Base-by-base conservation (phyloP, 2,888 invertebrate genomes). In the Zele albiditarsus region DNA sequence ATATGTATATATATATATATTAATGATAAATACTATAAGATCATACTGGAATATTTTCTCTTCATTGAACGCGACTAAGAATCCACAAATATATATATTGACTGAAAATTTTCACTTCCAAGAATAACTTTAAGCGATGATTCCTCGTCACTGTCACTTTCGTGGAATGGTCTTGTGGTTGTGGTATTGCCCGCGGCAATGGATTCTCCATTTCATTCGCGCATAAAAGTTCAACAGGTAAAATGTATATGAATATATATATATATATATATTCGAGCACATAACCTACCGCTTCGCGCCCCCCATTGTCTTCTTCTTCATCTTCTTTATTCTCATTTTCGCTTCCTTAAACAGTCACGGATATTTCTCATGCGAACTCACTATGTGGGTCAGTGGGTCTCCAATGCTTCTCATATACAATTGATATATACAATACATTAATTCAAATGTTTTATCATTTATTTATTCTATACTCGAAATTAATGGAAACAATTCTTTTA, bases 361-460 rank as follows among this genome's bases (percentile, higher is more conserved):
- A 57, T 28, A 33, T 14, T 67, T 63, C 65, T 71, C 23, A 23
- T n/a, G 42, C 25, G 0, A 3, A 10, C 53, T 38, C 33, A 57
- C 53, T 42, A 70, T 74, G 65, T 70, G 53, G 63, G 74, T 58
- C 74, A 70, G 74, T 74, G 74, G 74, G 70, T 65, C 74, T 70
- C 28, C 20, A 46, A n/a, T 46, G 6, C 4, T 46, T 46, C 16
- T 14, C 16, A n/a, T 46, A 14, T 5, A 42, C 42, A 42, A 42
- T 42, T 42, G 12, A 42, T 42, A 42, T 42, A 46, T 46, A 46
- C 46, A 46, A 46, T 46, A 46, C n/a, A 46, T 46, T 6, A 46
- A 46, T 46, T 46, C n/a, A 46, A 46, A 46, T n/a, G 46, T 46
- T 46, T n/a, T n/a, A 46, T n/a, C n/a, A 46, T 46, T 46, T n/a